A percentile compares a stretch with the other conserved stretches of the same genome.
phyloP scores from a whole-genome alignment of 2,888 invertebrate genomes.

The Esperia sulphurella region DNA sequence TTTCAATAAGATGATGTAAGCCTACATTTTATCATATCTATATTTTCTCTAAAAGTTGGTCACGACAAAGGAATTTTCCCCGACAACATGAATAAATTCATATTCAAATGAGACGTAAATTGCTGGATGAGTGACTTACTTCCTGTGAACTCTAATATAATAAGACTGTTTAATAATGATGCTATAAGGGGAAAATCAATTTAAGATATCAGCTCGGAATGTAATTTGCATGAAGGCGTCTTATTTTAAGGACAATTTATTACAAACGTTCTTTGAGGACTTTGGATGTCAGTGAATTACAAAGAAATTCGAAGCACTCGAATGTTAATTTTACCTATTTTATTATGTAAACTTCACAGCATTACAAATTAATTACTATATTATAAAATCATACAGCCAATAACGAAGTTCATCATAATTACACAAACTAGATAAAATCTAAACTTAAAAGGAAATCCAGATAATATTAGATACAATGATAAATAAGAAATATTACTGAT shows the following conservation, averaged over 20 bases:
- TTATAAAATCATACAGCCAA: too few relatives aligned
- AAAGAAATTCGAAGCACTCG: too few relatives aligned
- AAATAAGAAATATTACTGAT: too few relatives aligned
- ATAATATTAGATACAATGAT: too few relatives aligned
- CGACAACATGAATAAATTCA: constrained; percentile 11
- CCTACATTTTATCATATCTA: not conserved
- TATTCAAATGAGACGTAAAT: constrained; percentile 19
- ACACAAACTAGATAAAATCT: too few relatives aligned
- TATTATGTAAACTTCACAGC: too few relatives aligned
- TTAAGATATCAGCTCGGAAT: constrained; percentile 21
- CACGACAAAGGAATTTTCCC: not conserved
- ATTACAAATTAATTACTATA: too few relatives aligned
- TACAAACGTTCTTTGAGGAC: not conserved
- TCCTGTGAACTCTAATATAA: constrained; percentile 19
- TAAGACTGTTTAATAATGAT: constrained; percentile 22
- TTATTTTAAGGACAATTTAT: not conserved
- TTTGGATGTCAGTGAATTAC: not conserved
- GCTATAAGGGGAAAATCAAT: constrained; percentile 29
- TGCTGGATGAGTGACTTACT: constrained; percentile 21
- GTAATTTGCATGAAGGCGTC: constrained; percentile 15
- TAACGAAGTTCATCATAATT: too few relatives aligned
- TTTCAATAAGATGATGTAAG: not conserved
- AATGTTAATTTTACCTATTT: too few relatives aligned
- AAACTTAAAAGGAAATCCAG: too few relatives aligned
- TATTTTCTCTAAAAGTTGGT: not conserved